phyloP scores from a whole-genome alignment of 1,140 invertebrate genomes.

The Samia ricini region DNA sequence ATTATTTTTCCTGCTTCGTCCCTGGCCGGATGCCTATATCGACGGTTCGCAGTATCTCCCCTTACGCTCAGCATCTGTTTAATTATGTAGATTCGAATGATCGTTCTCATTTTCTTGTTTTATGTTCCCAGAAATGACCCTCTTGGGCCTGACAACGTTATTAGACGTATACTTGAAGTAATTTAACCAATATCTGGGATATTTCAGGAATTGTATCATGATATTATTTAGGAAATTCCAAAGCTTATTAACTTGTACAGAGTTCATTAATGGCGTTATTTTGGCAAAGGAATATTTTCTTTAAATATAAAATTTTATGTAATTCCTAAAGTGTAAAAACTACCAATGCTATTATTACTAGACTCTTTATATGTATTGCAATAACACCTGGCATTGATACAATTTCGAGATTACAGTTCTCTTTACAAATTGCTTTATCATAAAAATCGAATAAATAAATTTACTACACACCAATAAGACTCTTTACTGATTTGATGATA shows the following conservation, averaged over 20 bases:
- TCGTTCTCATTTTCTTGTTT: conserved; percentile 45
- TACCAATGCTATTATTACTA: too few species aligned
- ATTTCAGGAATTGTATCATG: background rate
- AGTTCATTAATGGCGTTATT: background rate
- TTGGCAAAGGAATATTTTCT: too few species aligned
- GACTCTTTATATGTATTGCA: too few species aligned
- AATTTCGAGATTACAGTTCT: too few species aligned
- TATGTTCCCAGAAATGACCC: conserved; percentile 45
- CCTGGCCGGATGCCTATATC: background rate
- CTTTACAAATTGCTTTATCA: too few species aligned
- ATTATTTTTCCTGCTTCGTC: background rate
- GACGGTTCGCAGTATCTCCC: conserved; percentile 9
- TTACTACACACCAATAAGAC: too few species aligned
- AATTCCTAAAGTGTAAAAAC: too few species aligned
- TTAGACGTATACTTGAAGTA: conserved; percentile 12
- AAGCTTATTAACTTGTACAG: background rate
- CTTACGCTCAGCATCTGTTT: conserved; percentile 34
- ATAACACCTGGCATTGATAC: too few species aligned
- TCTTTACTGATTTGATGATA: too few species aligned
- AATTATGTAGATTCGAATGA: conserved; percentile 58
- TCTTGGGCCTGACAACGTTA: conserved; percentile 31
- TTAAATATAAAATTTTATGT: too few species aligned
- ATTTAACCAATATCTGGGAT: conserved; percentile 1
- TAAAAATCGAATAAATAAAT: too few species aligned
- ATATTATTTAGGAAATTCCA: background rate